Percentiles rank a stretch among this genome's conserved stretches.
Evolutionary conservation across 1,140 invertebrate species (phyloP).

Genomic region (Chironomus striatipennis): DNA sequence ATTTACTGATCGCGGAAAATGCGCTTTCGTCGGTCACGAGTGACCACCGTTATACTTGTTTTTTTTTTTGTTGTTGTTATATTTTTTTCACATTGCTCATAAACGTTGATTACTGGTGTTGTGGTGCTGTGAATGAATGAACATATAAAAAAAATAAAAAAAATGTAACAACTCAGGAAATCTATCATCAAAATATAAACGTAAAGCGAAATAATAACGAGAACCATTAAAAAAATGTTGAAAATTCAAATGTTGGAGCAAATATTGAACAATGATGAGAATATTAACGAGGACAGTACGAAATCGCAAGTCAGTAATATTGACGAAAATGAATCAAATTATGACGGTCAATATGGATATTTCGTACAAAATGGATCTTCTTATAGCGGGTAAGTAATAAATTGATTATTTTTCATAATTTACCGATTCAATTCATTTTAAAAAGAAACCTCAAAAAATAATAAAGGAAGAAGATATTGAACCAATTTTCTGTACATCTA

Average conservation of each 20-base stretch:
- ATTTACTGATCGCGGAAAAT: no score
- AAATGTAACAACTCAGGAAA: conserved; percentile 18
- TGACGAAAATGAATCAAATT: neutral
- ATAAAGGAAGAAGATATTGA: no score
- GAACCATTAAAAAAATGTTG: conserved; percentile 11
- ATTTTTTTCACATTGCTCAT: conserved; percentile 5
- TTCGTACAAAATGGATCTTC: conserved; percentile 8
- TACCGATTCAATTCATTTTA: no score
- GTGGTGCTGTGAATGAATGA: neutral
- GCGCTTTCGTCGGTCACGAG: no score
- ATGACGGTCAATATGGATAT: neutral
- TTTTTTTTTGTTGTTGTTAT: no score
- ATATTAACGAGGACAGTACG: conserved; percentile 3
- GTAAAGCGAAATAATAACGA: neutral
- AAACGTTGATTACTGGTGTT: neutral
- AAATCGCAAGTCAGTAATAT: neutral
- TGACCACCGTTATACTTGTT: no score
- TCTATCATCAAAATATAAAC: conserved; percentile 3
- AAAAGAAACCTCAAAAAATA: no score
- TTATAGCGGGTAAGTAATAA: neutral
- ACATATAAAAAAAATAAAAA: neutral
- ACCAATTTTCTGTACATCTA: no score
- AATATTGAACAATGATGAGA: conserved; percentile 21
- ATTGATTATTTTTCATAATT: no score
- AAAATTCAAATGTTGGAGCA: conserved; percentile 23